These are phyloP conservation scores for Pagrus major DNA, from an alignment of 2,113 vertebrate genomes.

Conservation along the genomic window DNA sequence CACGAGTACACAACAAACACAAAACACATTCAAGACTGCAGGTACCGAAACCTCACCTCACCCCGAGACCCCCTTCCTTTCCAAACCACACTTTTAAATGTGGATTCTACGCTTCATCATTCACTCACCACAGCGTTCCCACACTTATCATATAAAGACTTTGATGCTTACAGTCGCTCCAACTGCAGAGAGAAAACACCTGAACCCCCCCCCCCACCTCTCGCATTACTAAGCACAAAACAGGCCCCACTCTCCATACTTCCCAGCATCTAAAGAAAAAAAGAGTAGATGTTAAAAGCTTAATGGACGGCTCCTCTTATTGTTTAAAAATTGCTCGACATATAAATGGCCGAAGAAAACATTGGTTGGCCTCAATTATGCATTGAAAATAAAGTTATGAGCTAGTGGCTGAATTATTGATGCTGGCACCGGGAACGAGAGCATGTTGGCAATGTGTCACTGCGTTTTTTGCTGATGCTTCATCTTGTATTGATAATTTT, in stretches of 20 bases:
- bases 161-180: slow-evolving; percentile 34
- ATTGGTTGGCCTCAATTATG: slow-evolving; percentile 80
- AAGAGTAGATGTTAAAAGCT: slow-evolving; percentile 70
- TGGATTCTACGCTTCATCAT: slow-evolving; percentile 46
- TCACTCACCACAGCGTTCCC: slow-evolving; percentile 64
- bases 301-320: slow-evolving; percentile 75
- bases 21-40: slow-evolving; percentile 6
- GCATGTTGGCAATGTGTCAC: slow-evolving; percentile 79
- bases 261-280: slow-evolving; percentile 40
- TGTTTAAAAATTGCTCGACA: slow-evolving; percentile 78
- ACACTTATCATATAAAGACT: slow-evolving; percentile 51
- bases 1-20: slow-evolving; percentile 1
- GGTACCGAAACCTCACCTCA: slow-evolving; percentile 55
- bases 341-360: slow-evolving; percentile 75
- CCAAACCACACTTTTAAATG: slow-evolving; percentile 72
- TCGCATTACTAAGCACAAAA: slow-evolving; percentile 33
- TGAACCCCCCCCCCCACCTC: not conserved
- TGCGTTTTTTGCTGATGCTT: slow-evolving; percentile 77
- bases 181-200: slow-evolving; percentile 21
- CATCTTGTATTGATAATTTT: slow-evolving; percentile 82
- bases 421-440: slow-evolving; percentile 79
- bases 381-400: slow-evolving; percentile 84
- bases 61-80: slow-evolving; percentile 65
- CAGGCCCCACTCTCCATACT: slow-evolving; percentile 13
- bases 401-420: slow-evolving; percentile 82